Conservation (phyloP, 2,888 invertebrate genomes). For the Amphipoea oculea region DNA sequence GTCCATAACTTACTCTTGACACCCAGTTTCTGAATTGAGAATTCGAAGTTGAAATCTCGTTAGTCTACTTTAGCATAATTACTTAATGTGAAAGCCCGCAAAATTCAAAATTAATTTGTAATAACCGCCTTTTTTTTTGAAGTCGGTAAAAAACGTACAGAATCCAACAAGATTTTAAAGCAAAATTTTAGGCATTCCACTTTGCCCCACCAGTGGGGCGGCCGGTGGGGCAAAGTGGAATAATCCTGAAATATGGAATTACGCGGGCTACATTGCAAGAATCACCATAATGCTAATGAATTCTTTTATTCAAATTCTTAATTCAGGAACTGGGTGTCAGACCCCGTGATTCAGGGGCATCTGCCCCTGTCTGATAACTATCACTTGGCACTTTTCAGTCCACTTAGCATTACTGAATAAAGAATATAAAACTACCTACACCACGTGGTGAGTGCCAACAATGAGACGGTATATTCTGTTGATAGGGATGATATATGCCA, state of each 20-base stretch:
- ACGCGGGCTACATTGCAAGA: background rate
- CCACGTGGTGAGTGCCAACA: conserved; percentile 37
- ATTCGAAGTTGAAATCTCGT: background rate
- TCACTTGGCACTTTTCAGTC: background rate
- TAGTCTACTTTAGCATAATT: background rate
- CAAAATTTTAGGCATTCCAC: too few relatives aligned
- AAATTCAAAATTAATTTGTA: background rate
- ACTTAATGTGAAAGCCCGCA: background rate
- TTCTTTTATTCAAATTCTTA: too few relatives aligned
- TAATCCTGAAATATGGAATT: background rate
- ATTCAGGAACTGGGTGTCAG: background rate
- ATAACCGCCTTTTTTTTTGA: too few relatives aligned
- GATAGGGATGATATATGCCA: conserved; percentile 33
- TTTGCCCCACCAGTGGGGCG: too few relatives aligned
- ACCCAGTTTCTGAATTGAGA: background rate
- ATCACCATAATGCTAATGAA: too few relatives aligned
- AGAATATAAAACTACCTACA: conserved; percentile 8
- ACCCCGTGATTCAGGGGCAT: background rate
- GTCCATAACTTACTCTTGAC: background rate
- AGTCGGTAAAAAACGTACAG: background rate
- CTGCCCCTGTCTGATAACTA: background rate
- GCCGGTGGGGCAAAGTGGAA: too few relatives aligned
- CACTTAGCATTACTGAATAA: background rate
- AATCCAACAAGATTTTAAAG: too few relatives aligned
- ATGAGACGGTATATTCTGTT: conserved; percentile 31